Conservation (phyloP, 1,140 invertebrate species). For the Archivesica marissinica region DNA sequence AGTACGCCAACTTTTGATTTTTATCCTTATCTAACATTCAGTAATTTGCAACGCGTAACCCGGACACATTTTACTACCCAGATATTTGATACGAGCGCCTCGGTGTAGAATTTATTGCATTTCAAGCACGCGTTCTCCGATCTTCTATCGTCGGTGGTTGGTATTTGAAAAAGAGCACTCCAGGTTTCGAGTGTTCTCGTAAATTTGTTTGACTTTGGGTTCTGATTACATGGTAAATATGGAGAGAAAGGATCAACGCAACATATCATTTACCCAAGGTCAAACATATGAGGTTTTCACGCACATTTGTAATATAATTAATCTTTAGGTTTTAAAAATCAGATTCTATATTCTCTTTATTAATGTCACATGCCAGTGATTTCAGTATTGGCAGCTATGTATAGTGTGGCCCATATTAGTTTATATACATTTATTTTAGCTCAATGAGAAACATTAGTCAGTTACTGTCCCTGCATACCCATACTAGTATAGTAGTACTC, state of each 20-base stretch:
- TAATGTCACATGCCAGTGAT: too few relatives aligned
- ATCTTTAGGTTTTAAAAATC: too few relatives aligned
- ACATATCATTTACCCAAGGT: neutral
- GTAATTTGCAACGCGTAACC: slow-evolving; percentile 17
- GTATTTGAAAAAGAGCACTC: slow-evolving; percentile 34
- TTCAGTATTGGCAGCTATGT: too few relatives aligned
- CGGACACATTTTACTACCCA: slow-evolving; percentile 27
- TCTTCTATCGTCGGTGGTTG: neutral
- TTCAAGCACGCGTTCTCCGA: neutral
- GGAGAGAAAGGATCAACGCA: neutral
- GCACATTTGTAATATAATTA: too few relatives aligned
- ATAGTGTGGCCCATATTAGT: too few relatives aligned
- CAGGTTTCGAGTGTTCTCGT: slow-evolving; percentile 23
- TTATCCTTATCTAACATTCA: slow-evolving; percentile 20
- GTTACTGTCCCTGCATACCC: too few relatives aligned
- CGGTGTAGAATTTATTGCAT: neutral
- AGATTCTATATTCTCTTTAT: too few relatives aligned
- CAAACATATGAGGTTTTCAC: neutral
- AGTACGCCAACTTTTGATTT: neutral
- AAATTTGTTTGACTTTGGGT: slow-evolving; percentile 33
- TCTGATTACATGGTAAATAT: slow-evolving; percentile 34
- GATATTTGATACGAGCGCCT: slow-evolving; percentile 1
- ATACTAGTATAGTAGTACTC: too few relatives aligned
- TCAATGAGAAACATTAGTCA: too few relatives aligned
- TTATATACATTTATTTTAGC: too few relatives aligned